Conservation (phyloP, 2,888 invertebrate species). For the Lypha dubia region DNA sequence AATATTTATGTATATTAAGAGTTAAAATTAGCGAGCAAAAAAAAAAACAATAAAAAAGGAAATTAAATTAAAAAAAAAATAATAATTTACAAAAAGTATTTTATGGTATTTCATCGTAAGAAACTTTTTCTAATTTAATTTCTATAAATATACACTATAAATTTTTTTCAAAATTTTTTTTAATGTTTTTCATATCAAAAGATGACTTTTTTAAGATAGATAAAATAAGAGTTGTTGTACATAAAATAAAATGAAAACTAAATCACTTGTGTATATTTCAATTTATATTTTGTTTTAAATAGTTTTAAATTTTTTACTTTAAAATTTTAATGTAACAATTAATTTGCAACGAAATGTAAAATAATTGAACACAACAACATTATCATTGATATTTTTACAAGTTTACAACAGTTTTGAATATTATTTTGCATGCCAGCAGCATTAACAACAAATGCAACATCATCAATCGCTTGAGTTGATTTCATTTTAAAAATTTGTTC, state of each 20-base stretch:
- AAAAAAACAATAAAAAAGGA: constrained; percentile 11
- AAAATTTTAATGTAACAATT: constrained; percentile 63
- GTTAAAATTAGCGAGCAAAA: constrained; percentile 25
- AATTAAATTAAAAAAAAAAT: constrained; percentile 39
- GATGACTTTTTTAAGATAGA: constrained; percentile 1
- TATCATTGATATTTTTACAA: constrained; percentile 65
- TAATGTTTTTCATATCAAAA: constrained; percentile 1
- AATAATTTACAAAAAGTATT: constrained; percentile 66
- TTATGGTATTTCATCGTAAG: constrained; percentile 74
- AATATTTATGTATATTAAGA: constrained; percentile 27
- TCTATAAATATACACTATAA: constrained; percentile 65
- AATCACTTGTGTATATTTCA: constrained; percentile 68
- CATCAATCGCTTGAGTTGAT: constrained; percentile 34
- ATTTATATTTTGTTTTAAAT: constrained; percentile 51
- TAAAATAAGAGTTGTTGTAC: neutral
- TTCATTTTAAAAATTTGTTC: constrained; percentile 54
- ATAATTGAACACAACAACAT: constrained; percentile 61
- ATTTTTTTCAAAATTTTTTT: too few species aligned
- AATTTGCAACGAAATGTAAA: constrained; percentile 67
- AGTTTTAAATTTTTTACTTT: constrained; percentile 2
- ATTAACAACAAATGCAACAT: constrained; percentile 57
- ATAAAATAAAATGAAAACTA: constrained; percentile 10
- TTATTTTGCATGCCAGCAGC: constrained; percentile 35
- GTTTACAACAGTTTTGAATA: constrained; percentile 57
- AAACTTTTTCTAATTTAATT: constrained; percentile 73